Evolutionary conservation across 2,888 invertebrate species (phyloP).

Genomic region (Pristionchus fissidentatus): DNA sequence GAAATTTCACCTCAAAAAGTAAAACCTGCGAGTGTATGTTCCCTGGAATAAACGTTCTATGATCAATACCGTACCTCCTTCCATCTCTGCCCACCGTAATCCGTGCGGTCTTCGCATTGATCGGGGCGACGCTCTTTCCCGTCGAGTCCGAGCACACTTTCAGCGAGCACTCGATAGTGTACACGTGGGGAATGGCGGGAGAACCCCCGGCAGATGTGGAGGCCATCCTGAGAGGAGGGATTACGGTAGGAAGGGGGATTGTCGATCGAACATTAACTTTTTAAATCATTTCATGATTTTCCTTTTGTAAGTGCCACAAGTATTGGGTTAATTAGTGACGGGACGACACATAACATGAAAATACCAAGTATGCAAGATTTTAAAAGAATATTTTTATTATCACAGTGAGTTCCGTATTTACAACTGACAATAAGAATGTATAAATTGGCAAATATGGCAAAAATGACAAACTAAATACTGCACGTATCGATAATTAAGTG

Average conservation of each 20-base stretch:
- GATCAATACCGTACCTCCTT: slow-evolving; percentile 50
- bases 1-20: too few species aligned
- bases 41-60: background rate
- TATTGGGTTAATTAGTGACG: slow-evolving; percentile 8
- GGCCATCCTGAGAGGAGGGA: background rate
- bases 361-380: background rate
- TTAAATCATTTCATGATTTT: background rate
- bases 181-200: slow-evolving; percentile 46
- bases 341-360: background rate
- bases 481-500: background rate
- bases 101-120: slow-evolving; percentile 58
- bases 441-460: background rate
- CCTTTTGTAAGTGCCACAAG: background rate
- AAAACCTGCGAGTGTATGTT: background rate
- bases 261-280: too few species aligned
- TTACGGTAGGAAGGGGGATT: too few species aligned
- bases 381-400: background rate
- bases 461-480: background rate
- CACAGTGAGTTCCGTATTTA: background rate
- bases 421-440: background rate
- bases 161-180: slow-evolving; percentile 61
- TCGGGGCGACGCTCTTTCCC: slow-evolving; percentile 51
- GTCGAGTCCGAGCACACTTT: slow-evolving; percentile 56
- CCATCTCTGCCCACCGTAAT: slow-evolving; percentile 64
- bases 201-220: background rate